These are phyloP conservation scores for Malacosoma neustria DNA, from an alignment of 2,888 invertebrate genomes.

Conservation along the genomic window DNA sequence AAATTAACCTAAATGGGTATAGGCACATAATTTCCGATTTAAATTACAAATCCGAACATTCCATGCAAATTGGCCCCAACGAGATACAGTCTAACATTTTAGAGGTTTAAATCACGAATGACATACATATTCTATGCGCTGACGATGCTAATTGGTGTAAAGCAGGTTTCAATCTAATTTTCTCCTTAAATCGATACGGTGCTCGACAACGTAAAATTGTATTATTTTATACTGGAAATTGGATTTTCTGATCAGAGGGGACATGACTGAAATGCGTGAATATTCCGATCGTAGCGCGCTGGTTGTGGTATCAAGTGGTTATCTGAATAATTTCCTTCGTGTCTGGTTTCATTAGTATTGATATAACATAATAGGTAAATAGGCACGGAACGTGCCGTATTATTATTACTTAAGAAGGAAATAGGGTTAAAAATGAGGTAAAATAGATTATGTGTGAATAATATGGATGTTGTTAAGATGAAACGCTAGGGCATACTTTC, in stretches of 20 bases:
- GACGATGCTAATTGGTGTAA: slow-evolving; percentile 35
- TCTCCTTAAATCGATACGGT: slow-evolving; percentile 42
- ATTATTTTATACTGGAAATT: slow-evolving; percentile 52
- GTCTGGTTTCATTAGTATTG: no score
- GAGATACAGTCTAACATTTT: neutral
- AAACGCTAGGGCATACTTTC: no score
- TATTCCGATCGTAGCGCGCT: neutral
- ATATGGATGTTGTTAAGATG: no score
- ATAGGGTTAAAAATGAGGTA: no score
- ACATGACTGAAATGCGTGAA: slow-evolving; percentile 28
- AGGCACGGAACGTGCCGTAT: no score
- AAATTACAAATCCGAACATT: neutral
- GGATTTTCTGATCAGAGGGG: slow-evolving; percentile 38
- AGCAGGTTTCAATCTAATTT: slow-evolving; percentile 47
- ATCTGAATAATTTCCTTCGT: no score
- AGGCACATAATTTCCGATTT: slow-evolving; percentile 18
- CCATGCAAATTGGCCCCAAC: neutral
- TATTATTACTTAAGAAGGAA: no score
- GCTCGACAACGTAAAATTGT: slow-evolving; percentile 42
- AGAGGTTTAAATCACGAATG: slow-evolving; percentile 3
- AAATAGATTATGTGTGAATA: no score
- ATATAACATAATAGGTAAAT: no score
- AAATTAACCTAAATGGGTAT: slow-evolving; percentile 19
- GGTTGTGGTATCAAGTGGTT: no score
- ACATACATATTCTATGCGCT: slow-evolving; percentile 7